Evolutionary conservation across 2,113 vertebrate species (phyloP).

Genomic region (Megaceryle torquata): DNA sequence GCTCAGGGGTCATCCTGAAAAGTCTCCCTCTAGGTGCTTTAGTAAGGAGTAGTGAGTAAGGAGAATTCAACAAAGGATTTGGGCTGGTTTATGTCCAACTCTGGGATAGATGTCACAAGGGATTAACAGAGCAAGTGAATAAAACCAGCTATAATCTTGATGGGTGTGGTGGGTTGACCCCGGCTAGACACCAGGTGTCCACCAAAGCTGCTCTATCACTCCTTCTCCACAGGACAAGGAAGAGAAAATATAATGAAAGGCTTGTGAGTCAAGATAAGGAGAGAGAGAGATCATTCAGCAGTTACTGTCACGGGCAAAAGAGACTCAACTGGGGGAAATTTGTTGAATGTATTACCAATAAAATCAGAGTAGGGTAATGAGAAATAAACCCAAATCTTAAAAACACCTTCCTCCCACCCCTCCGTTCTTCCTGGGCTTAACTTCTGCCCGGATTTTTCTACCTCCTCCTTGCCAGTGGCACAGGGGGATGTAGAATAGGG

Average conservation of each 20-base stretch:
- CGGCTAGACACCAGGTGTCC: not conserved
- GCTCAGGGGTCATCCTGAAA: conserved; percentile 6
- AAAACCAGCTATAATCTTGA: not conserved
- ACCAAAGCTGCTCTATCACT: not conserved
- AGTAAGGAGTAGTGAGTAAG: not conserved
- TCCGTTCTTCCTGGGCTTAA: not conserved
- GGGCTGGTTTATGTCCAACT: not conserved
- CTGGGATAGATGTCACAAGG: not conserved
- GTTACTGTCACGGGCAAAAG: not conserved
- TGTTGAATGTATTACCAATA: not conserved
- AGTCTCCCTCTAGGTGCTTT: not conserved
- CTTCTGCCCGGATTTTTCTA: not conserved
- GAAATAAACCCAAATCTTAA: not conserved
- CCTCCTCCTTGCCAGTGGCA: not conserved
- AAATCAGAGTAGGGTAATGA: not conserved
- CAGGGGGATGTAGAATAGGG: too few species aligned
- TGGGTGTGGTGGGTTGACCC: not conserved
- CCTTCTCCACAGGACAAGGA: not conserved
- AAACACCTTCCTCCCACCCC: not conserved
- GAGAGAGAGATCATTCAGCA: not conserved
- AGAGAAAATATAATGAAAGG: not conserved
- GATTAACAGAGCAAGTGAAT: not conserved
- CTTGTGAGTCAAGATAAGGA: not conserved
- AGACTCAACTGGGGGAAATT: not conserved
- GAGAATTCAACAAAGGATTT: conserved; percentile 17